phyloP scores from a whole-genome alignment of 2,888 invertebrate genomes.

The Drosophila lacicola region DNA sequence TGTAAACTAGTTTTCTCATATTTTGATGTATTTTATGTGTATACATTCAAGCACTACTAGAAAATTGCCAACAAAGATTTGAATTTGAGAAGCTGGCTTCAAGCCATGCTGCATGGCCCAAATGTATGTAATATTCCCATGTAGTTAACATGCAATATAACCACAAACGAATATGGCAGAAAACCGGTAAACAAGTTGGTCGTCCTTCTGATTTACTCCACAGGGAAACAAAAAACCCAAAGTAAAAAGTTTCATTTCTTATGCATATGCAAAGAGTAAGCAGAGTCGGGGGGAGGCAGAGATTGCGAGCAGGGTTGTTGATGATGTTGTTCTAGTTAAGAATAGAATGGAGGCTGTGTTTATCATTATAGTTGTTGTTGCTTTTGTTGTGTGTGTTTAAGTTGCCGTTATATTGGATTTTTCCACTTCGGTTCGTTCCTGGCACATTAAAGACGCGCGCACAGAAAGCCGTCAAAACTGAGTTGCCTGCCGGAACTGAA shows the following conservation, averaged over 20 bases:
- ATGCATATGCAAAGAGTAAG: constrained; percentile 34
- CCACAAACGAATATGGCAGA: constrained; percentile 33
- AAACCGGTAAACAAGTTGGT: constrained; percentile 65
- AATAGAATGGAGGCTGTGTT: constrained; percentile 46
- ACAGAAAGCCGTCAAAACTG: constrained; percentile 12
- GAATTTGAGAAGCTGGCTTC: constrained; percentile 16
- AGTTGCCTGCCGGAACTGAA: constrained; percentile 23
- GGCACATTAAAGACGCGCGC: constrained; percentile 28
- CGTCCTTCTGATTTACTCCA: constrained; percentile 48
- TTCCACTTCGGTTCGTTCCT: constrained; percentile 18
- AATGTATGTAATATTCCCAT: constrained; percentile 7
- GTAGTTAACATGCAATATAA: constrained; percentile 9
- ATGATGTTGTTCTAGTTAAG: constrained; percentile 32
- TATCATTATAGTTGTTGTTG: constrained; percentile 40
- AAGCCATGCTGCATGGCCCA: constrained; percentile 11
- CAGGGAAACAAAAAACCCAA: constrained; percentile 6
- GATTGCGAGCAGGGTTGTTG: neutral
- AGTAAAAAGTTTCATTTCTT: constrained; percentile 33
- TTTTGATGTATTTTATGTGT: neutral
- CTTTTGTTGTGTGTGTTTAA: constrained; percentile 21
- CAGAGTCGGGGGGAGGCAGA: neutral
- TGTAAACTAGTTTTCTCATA: neutral
- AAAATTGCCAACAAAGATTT: constrained; percentile 10
- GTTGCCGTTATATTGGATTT: constrained; percentile 43
- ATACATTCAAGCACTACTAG: neutral